These are phyloP conservation scores for Scatophagus argus DNA, from an alignment of 2,113 vertebrate species.

Conservation along the genomic window DNA sequence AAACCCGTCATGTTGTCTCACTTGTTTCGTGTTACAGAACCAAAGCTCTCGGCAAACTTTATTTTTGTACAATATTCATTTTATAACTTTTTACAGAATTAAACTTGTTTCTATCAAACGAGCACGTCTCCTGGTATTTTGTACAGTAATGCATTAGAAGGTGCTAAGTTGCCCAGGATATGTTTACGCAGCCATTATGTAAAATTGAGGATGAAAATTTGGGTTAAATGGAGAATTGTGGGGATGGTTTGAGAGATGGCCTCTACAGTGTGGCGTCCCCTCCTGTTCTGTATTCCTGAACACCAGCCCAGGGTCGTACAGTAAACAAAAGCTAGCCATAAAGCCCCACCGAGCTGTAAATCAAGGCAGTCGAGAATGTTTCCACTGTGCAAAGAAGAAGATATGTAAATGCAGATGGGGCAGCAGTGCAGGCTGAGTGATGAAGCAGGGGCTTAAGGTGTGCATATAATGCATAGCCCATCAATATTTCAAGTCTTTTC, in stretches of 20 bases:
- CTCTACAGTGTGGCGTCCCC: constrained; percentile 27
- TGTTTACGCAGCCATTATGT: constrained; percentile 51
- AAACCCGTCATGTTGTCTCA: constrained; percentile 83
- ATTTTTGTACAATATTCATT: constrained; percentile 99
- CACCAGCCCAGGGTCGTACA: constrained; percentile 66
- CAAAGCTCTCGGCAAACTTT: constrained; percentile 99
- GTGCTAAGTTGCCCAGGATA: constrained; percentile 44
- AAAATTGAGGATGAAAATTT: constrained; percentile 52
- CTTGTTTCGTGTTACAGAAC: constrained; percentile 96
- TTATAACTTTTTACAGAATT: constrained; percentile 99
- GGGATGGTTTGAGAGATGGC: constrained; percentile 52
- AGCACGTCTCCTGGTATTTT: constrained; percentile 62
- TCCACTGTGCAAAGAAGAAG: constrained; percentile 62
- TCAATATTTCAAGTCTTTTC: not conserved
- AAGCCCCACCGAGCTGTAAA: constrained; percentile 76
- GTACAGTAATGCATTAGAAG: constrained; percentile 38
- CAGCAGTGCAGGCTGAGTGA: constrained; percentile 37
- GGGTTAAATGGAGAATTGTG: constrained; percentile 32
- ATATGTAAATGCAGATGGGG: constrained; percentile 60
- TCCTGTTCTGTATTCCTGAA: constrained; percentile 79
- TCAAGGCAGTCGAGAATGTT: constrained; percentile 71
- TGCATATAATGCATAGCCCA: not conserved
- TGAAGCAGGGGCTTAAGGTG: constrained; percentile 25
- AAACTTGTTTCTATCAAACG: constrained; percentile 94
- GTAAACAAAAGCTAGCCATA: constrained; percentile 80